These are phyloP conservation scores for Cherax destructor DNA, from an alignment of 1,140 invertebrate species.

Conservation along the genomic window DNA sequence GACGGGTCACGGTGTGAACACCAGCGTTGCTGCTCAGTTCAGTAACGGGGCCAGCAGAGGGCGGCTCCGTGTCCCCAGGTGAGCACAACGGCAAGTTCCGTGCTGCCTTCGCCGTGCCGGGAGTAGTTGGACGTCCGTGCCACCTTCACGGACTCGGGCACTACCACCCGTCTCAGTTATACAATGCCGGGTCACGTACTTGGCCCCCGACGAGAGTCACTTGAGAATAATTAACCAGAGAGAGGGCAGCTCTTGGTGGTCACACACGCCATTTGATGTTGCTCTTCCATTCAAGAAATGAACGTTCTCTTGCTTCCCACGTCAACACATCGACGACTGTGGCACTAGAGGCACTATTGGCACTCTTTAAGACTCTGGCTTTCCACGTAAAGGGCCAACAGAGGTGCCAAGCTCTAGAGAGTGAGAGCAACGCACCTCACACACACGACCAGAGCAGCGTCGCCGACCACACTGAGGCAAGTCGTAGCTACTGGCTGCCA, in stretches of 20 bases:
- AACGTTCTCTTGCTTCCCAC: background rate
- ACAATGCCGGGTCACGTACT: background rate
- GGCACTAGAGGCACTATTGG: background rate
- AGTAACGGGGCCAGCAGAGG: background rate
- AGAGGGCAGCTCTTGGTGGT: background rate
- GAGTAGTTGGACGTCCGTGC: background rate
- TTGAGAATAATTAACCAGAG: slow-evolving; percentile 1
- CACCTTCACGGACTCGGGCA: background rate
- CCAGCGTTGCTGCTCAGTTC: background rate
- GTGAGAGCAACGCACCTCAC: background rate
- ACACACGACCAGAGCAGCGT: background rate
- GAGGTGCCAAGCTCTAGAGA: background rate
- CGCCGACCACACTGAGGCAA: background rate
- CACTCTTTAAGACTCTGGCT: background rate
- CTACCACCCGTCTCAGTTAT: background rate
- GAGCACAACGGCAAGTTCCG: background rate
- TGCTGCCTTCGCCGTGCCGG: background rate
- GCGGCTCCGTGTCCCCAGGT: background rate
- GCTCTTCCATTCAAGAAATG: background rate
- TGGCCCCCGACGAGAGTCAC: background rate
- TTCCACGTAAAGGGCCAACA: background rate
- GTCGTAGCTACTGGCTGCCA: background rate
- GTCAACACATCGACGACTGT: background rate
- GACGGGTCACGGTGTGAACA: background rate
- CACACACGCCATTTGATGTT: background rate